Evolutionary conservation across 2,113 vertebrate genomes (phyloP).

Genomic region (Peromyscus californicus): DNA sequence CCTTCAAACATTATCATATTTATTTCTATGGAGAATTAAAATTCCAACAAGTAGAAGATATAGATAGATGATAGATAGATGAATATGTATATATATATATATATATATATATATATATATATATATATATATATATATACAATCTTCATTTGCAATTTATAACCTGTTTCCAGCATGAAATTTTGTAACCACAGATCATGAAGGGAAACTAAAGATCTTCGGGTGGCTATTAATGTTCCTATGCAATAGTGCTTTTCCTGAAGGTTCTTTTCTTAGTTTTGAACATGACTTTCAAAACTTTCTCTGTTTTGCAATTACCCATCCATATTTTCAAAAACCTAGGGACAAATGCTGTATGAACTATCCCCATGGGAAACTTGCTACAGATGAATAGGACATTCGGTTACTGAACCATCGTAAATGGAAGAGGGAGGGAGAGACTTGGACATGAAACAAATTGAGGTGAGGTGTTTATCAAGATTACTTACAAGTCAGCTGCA

Average conservation of each 20-base stretch:
- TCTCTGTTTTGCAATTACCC: background rate
- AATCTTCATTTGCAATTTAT: background rate
- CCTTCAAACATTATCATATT: background rate
- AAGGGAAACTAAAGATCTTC: background rate
- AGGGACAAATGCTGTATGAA: background rate
- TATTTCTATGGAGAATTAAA: background rate
- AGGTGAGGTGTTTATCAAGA: background rate
- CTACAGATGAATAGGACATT: background rate
- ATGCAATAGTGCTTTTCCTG: background rate
- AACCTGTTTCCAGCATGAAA: background rate
- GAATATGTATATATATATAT: background rate
- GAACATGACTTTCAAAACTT: background rate
- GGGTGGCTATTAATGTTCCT: background rate
- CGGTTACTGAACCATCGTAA: background rate
- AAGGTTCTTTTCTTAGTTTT: background rate
- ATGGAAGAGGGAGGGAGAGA: background rate
- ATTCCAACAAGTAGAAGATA: background rate
- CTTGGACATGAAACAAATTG: background rate
- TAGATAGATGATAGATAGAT: background rate
- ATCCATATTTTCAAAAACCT: background rate
- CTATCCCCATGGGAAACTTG: background rate
- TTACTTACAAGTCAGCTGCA: background rate
- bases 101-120: background rate
- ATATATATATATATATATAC: background rate
- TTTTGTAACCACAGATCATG: background rate